A percentile compares a stretch with the other conserved stretches of the same genome.
phyloP scores from a whole-genome alignment of 1,140 invertebrate species.

The Achatina immaculata region DNA sequence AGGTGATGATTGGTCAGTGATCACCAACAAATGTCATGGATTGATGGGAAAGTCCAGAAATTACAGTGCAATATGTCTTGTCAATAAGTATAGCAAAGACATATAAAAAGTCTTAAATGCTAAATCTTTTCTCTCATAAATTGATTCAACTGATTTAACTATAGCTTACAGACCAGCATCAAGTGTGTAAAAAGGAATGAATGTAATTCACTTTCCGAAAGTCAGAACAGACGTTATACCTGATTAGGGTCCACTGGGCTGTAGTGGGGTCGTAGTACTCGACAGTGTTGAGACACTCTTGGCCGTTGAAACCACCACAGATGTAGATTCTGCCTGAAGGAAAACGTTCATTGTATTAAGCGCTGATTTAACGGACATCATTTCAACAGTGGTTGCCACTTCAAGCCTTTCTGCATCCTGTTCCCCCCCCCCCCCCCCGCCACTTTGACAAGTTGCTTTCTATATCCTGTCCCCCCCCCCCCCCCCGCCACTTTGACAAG shows the following conservation, averaged over 20 bases:
- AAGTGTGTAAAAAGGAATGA: too few species aligned
- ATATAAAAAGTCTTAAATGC: too few species aligned
- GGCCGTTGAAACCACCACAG: constrained; percentile 88
- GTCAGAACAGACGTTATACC: too few species aligned
- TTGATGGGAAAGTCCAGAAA: too few species aligned
- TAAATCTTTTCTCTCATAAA: too few species aligned
- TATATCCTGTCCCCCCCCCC: background rate
- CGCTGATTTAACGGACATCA: background rate
- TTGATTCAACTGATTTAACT: too few species aligned
- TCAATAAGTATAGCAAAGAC: too few species aligned
- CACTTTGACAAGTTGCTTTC: background rate
- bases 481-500: background rate
- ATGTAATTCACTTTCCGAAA: too few species aligned
- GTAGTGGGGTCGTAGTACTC: constrained; percentile 87
- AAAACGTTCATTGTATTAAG: constrained; percentile 35
- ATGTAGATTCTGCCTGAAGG: constrained; percentile 62
- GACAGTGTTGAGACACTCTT: constrained; percentile 85
- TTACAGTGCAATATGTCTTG: too few species aligned
- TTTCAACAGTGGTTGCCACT: background rate
- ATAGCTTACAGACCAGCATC: too few species aligned
- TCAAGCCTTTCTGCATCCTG: background rate
- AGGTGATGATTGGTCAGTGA: too few species aligned
- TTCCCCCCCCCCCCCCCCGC: background rate
- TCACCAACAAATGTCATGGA: too few species aligned
- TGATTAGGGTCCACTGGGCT: constrained; percentile 82